Conservation (phyloP, 2,888 invertebrate species). For the Plagodis dolabraria region DNA sequence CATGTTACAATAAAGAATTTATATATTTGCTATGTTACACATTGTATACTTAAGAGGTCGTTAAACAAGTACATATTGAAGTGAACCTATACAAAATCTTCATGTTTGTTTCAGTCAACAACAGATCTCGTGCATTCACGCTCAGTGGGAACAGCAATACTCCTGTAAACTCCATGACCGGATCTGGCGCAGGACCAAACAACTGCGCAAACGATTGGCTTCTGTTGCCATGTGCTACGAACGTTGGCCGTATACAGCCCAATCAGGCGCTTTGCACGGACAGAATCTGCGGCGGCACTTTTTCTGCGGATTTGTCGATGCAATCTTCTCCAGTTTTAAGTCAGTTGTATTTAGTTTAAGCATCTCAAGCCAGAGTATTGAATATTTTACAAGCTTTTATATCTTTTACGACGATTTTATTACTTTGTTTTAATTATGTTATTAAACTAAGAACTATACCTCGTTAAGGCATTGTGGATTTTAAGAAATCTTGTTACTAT, state of each 20-base stretch:
- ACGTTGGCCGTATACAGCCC: constrained; percentile 86
- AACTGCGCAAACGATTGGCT: constrained; percentile 92
- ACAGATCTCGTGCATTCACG: constrained; percentile 90
- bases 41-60: too few species aligned
- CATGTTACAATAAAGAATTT: too few species aligned
- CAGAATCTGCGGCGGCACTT: constrained; percentile 92
- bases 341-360: constrained; percentile 70
- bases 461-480: too few species aligned
- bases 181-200: constrained; percentile 86
- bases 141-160: constrained; percentile 91
- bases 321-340: constrained; percentile 89
- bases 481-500: too few species aligned
- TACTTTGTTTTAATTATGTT: too few species aligned
- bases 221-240: constrained; percentile 90
- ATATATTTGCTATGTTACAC: too few species aligned
- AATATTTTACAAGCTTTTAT: too few species aligned
- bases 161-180: constrained; percentile 88
- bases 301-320: constrained; percentile 89
- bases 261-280: constrained; percentile 88
- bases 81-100: background rate
- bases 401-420: too few species aligned
- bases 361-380: background rate
- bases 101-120: constrained; percentile 83
- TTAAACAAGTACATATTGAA: too few species aligned
- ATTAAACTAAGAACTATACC: too few species aligned